Conservation (phyloP, 2,797 vertebrate species). For the Lepilemur septentrionalis region DNA sequence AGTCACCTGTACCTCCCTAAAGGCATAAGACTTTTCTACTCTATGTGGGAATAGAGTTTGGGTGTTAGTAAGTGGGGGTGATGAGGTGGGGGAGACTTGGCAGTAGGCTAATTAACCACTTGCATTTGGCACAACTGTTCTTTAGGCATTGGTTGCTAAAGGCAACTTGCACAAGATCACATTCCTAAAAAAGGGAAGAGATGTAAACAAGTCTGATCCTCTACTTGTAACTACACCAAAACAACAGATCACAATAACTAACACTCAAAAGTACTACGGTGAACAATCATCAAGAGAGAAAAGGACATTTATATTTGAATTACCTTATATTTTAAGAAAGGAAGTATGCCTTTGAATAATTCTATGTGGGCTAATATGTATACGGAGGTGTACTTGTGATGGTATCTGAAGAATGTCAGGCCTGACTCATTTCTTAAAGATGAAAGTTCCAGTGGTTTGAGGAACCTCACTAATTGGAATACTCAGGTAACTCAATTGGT, state of each 20-base stretch:
- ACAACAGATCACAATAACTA: not conserved
- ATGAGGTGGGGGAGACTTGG: not conserved
- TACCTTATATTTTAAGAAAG: not conserved
- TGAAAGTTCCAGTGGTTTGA: not conserved
- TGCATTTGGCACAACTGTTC: not conserved
- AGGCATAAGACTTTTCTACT: not conserved
- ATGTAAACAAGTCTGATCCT: not conserved
- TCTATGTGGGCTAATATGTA: not conserved
- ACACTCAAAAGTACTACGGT: not conserved
- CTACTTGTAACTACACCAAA: not conserved
- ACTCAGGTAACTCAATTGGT: not conserved
- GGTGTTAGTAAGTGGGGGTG: not conserved
- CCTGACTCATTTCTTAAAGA: not conserved
- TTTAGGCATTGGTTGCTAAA: not conserved
- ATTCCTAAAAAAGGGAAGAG: not conserved
- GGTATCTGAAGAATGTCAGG: not conserved
- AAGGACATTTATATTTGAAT: not conserved
- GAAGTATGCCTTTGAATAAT: not conserved
- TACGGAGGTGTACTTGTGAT: not conserved
- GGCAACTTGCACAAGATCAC: not conserved
- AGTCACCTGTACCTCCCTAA: not conserved
- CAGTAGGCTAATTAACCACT: not conserved
- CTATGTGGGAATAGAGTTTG: not conserved
- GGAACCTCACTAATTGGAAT: not conserved
- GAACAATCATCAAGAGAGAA: not conserved